Conservation (phyloP, 2,113 vertebrate genomes). For the Cygnus atratus region DNA sequence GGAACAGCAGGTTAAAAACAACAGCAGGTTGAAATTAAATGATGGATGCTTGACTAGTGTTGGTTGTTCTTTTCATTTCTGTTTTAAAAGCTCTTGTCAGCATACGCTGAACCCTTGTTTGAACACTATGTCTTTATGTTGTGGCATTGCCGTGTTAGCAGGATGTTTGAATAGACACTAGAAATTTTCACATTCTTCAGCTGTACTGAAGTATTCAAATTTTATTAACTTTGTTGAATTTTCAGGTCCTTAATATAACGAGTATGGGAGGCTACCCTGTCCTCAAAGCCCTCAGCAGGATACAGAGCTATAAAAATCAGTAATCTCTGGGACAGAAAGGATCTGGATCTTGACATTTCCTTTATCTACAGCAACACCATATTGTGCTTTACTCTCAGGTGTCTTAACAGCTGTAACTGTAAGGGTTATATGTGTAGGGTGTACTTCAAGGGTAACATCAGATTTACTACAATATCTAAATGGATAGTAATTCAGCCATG, state of each 20-base stretch:
- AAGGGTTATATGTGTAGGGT: background rate
- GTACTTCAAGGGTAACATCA: background rate
- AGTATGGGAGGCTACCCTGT: background rate
- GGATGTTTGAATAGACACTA: background rate
- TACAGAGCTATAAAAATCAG: background rate
- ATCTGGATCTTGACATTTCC: background rate
- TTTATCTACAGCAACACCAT: background rate
- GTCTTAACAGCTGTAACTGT: background rate
- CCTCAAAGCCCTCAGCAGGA: background rate
- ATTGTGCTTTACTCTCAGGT: background rate
- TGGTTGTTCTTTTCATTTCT: background rate
- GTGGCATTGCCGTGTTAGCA: background rate
- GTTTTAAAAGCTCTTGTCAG: background rate
- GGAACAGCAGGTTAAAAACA: background rate
- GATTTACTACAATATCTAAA: background rate
- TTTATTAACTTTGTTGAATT: background rate
- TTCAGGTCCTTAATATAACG: background rate
- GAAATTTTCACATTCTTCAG: background rate
- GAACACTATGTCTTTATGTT: background rate
- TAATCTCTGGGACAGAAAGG: background rate
- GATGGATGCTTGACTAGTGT: background rate
- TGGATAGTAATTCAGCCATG: background rate
- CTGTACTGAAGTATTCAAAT: background rate
- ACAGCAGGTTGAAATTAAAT: background rate
- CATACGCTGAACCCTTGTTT: background rate